Conservation (phyloP, 2,797 vertebrate genomes). For the Psittacula echo region DNA sequence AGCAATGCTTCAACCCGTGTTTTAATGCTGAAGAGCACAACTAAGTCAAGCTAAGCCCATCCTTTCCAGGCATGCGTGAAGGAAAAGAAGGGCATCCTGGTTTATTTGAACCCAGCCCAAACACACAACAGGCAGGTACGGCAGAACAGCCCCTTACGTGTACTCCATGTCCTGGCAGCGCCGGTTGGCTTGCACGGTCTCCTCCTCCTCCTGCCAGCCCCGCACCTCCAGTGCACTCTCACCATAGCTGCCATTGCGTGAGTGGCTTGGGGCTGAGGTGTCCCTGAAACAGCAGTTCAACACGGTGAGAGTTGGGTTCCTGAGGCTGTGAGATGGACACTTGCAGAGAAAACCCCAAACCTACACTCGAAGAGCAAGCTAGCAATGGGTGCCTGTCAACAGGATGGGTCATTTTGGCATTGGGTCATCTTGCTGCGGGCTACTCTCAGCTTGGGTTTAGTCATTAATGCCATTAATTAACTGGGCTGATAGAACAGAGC, state of each 20-base stretch:
- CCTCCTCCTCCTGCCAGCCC: conserved; percentile 85
- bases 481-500: neutral
- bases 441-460: neutral
- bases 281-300: conserved; percentile 73
- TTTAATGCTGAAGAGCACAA: neutral
- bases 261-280: conserved; percentile 80
- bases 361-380: fast-evolving
- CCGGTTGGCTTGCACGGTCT: conserved; percentile 81
- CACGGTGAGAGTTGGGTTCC: neutral
- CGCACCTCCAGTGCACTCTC: conserved; percentile 80
- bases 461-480: neutral
- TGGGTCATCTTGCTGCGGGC: neutral
- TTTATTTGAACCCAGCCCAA: neutral
- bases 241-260: conserved; percentile 82
- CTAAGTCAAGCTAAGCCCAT: neutral
- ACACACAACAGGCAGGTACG: fast-evolving
- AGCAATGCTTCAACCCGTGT: neutral
- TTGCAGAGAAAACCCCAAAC: neutral
- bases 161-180: conserved; percentile 88
- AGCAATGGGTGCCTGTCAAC: fast-evolving
- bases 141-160: conserved; percentile 72
- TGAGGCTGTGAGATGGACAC: neutral
- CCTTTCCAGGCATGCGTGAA: neutral
- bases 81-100: neutral
- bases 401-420: fast-evolving